Evolutionary conservation across 92 coral and sea anemone species (phyloP).

Genomic region (Blastomussa wellsi): DNA sequence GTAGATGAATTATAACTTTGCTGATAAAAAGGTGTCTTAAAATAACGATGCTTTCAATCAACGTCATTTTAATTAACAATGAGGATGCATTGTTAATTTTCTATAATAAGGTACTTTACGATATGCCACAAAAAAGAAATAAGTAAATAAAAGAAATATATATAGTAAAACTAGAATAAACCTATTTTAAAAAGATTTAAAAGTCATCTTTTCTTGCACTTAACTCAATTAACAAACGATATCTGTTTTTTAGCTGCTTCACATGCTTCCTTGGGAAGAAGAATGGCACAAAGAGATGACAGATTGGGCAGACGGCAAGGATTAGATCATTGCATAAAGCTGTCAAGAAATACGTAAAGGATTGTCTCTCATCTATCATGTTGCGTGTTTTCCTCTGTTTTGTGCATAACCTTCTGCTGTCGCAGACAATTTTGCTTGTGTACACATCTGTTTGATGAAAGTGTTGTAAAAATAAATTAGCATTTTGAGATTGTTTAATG

Average conservation of each 20-base stretch:
- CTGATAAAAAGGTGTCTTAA: no score
- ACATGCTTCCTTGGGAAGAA: constrained; percentile 95
- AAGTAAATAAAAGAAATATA: no score
- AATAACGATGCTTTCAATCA: no score
- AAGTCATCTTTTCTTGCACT: no score
- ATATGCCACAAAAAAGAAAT: no score
- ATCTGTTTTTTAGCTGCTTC: constrained; percentile 62
- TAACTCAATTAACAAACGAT: no score
- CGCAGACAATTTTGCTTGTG: neutral
- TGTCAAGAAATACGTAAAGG: neutral
- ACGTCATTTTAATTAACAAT: no score
- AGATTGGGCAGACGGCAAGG: constrained; percentile 87
- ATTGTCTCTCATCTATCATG: neutral
- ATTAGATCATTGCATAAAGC: neutral
- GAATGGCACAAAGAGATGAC: constrained; percentile 86
- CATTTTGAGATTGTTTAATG: neutral
- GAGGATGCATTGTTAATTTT: no score
- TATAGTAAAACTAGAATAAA: no score
- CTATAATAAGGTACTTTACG: no score
- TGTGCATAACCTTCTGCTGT: neutral
- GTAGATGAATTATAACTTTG: no score
- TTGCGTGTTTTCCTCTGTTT: neutral
- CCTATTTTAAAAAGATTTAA: no score
- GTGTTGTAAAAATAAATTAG: constrained; percentile 9
- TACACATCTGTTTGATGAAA: neutral